Evolutionary conservation across 92 coral and sea anemone genomes (phyloP), one percentile per base, ranked within the genome.

Genomic region (Epizoanthus scotinus): DNA sequence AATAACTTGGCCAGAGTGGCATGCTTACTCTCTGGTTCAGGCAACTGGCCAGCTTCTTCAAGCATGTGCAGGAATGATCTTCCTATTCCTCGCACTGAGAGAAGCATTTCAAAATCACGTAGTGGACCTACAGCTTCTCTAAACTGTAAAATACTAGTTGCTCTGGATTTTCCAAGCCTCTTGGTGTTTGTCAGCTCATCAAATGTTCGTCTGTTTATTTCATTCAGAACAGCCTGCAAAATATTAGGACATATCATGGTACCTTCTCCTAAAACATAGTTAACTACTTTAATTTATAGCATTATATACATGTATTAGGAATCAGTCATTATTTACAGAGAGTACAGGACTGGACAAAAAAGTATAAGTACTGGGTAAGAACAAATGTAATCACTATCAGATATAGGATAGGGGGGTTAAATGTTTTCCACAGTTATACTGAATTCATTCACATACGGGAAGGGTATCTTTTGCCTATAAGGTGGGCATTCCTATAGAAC

Each of bases 181-280:
- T 96, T 96, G 38, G 96, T 93, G 81, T 83, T 86, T 71, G 92
- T 70, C 9, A 96, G 89, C 47, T 96, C 98, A 52, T 91, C 96
- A 25, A 88, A 71, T 24, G 94, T 90, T 63, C 99, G 85, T 20
- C 58, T 84, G 61, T 96, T 96, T 4, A 96, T 87, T 67, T 91
- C 87, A 63, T 86, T 83, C 42, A 96, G 66, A 31, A 96, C 91
- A 42, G 59, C 88, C 99, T 96, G 78, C 24, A 81, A 86, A 84
- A 52, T 2, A 36, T 44, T 25, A 31, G 26, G 15, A 64, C 21
- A 62, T 31, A 31, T 31, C 4, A 4, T 31, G 4, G n/a, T n/a
- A n/a, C n/a, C n/a, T n/a, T n/a, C n/a, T n/a, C n/a, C n/a, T n/a
- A n/a, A n/a, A n/a, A n/a, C n/a, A n/a, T n/a, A n/a, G n/a, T n/a